Conservation (phyloP, 2,888 invertebrate species). For the Melipona beecheii region DNA sequence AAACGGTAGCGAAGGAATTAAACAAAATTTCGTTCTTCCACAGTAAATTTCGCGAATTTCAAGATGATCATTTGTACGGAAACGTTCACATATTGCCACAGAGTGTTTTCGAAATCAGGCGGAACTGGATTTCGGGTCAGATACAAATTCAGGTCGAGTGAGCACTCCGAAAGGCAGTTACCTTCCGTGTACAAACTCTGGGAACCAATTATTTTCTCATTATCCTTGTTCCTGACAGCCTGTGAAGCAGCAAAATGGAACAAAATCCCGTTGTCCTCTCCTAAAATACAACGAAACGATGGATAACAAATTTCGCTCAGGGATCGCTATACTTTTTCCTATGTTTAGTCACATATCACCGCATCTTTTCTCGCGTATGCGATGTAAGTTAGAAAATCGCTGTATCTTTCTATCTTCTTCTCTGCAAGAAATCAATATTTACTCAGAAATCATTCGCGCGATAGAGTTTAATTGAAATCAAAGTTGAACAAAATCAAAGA, state of each 20-base stretch:
- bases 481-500: too few species aligned
- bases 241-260: neutral
- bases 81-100: neutral
- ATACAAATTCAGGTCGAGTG: conserved; percentile 12
- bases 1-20: neutral
- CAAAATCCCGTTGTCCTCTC: neutral
- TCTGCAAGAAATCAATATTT: neutral
- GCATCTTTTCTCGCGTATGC: too few species aligned
- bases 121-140: conserved; percentile 2
- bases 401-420: too few species aligned
- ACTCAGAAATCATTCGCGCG: neutral
- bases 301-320: neutral
- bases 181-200: conserved; percentile 1
- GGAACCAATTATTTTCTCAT: conserved; percentile 31
- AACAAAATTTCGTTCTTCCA: neutral
- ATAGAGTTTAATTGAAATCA: neutral
- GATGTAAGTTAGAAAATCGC: too few species aligned
- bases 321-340: neutral
- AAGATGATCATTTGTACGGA: neutral
- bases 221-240: conserved; percentile 6
- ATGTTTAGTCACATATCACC: neutral
- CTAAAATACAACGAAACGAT: too few species aligned
- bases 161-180: neutral
- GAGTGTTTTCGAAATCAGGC: neutral
- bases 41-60: too few species aligned